Conservation (phyloP, 2,888 invertebrate species). For the Pristionchus japonicus region DNA sequence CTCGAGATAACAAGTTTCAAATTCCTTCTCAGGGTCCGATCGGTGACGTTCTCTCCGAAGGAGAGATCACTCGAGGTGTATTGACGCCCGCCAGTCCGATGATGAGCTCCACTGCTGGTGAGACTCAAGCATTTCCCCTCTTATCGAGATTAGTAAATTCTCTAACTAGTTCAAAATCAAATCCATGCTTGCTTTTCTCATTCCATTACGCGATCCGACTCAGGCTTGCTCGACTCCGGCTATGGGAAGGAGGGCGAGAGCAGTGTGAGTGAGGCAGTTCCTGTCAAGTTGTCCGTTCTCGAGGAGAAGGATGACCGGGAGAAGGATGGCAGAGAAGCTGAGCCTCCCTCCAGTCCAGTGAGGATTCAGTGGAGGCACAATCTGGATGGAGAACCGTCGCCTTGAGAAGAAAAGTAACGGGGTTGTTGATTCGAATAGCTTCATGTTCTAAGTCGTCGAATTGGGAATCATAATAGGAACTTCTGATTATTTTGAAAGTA, state of each 20-base stretch:
- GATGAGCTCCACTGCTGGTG: not conserved
- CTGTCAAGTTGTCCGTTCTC: not conserved
- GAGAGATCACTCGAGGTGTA: not conserved
- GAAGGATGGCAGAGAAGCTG: not conserved
- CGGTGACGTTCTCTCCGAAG: not conserved
- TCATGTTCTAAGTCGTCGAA: not conserved
- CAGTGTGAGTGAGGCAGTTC: constrained; percentile 19
- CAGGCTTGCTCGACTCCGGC: constrained; percentile 37
- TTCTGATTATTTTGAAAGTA: too few relatives aligned
- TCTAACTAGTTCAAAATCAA: too few relatives aligned
- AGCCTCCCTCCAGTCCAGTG: not conserved
- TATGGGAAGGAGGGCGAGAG: constrained; percentile 43
- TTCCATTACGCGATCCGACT: not conserved
- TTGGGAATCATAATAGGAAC: too few relatives aligned
- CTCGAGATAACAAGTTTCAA: not conserved
- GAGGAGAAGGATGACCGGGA: too few relatives aligned
- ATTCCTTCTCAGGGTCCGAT: not conserved
- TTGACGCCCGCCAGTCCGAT: not conserved
- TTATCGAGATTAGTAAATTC: too few relatives aligned
- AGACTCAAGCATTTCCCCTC: not conserved
- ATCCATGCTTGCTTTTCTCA: too few relatives aligned
- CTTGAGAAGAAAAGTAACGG: too few relatives aligned
- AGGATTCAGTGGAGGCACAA: not conserved
- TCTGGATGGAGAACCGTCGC: not conserved
- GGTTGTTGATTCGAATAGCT: not conserved